Base-by-base conservation (phyloP, 2,113 vertebrate species). In the Lathamus discolor region DNA sequence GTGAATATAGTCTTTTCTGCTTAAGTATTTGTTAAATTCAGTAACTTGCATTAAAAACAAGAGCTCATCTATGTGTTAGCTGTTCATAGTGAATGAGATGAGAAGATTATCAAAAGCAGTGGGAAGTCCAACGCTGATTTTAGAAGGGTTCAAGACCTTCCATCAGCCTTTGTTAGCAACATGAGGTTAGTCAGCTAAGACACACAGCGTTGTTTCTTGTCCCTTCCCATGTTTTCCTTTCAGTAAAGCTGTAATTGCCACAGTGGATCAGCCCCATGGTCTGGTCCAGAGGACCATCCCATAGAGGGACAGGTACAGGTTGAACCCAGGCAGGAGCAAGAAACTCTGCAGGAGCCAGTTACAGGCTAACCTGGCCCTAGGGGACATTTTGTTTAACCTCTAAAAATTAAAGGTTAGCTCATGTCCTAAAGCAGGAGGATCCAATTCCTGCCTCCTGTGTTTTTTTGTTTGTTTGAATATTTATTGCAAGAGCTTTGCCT, bases 181-280 rank as follows among this genome's bases (percentile, higher is more conserved):
- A 13, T 55, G 67, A 55, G 25, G 23, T 35, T 44, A 52, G 48
- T 91, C 79, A 79, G 57, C 64, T 59, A 4, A 63, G 64, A 44
- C 37, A 23, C 16, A 16, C 2, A 0, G 33, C 0, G 0, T 48
- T 64, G 35, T 55, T 94, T 68, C 66, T 85, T 1, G 0, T 89
- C 84, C 43, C 44, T 88, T 77, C 49, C 44, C 2, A 0, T 48
- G 29, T 35, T 66, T 66, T 35, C 33, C 59, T 88, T 59, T 75
- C 52, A 11, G 13, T 41, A 44, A 70, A 80, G 9, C 54, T 43
- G 37, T 13, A 35, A 35, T 64, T 83, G 67, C 48, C 17, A 3
- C 17, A 22, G 64, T 3, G 4, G 17, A 27, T 41, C 63, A 35
- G 66, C 69, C 55, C 31, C 29, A 13, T 5, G 6, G 7, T 39